Percentiles rank a stretch among this genome's conserved stretches.
Evolutionary conservation across 2,797 vertebrate genomes (phyloP).

Genomic region (Sebastes flavidus): DNA sequence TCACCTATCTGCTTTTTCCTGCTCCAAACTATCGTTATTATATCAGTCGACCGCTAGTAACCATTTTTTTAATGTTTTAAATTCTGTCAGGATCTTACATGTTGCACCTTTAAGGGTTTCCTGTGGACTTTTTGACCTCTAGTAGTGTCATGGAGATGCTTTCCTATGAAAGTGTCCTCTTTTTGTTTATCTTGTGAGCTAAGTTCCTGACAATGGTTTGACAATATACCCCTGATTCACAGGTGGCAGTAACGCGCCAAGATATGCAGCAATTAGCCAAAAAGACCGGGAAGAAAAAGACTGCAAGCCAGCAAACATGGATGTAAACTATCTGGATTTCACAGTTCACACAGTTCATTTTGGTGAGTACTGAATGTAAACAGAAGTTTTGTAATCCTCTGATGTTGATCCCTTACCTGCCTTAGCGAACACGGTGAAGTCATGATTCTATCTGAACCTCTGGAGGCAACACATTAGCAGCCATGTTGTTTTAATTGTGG

Average conservation of each 20-base stretch:
- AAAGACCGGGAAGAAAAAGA: neutral
- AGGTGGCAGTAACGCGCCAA: neutral
- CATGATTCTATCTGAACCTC: neutral
- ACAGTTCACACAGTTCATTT: neutral
- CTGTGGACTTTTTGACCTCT: neutral
- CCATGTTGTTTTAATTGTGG: constrained; percentile 37
- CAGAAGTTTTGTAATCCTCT: too few relatives aligned
- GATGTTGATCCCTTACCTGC: neutral
- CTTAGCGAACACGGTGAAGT: neutral
- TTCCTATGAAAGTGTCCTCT: neutral
- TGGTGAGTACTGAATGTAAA: neutral
- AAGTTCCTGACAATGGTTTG: neutral
- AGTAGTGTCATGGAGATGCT: neutral
- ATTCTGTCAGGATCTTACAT: neutral
- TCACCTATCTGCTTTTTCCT: too few relatives aligned
- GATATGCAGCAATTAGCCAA: neutral
- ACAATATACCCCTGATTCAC: neutral
- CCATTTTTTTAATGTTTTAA: neutral
- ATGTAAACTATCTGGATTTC: neutral
- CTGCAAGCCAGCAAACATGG: neutral
- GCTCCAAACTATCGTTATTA: too few relatives aligned
- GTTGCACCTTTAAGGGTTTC: neutral
- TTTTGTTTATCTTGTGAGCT: neutral
- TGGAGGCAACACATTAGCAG: constrained; percentile 20
- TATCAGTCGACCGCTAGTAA: too few relatives aligned